phyloP scores from a whole-genome alignment of 2,797 vertebrate species.

The Pseudotriccus pelzelni region DNA sequence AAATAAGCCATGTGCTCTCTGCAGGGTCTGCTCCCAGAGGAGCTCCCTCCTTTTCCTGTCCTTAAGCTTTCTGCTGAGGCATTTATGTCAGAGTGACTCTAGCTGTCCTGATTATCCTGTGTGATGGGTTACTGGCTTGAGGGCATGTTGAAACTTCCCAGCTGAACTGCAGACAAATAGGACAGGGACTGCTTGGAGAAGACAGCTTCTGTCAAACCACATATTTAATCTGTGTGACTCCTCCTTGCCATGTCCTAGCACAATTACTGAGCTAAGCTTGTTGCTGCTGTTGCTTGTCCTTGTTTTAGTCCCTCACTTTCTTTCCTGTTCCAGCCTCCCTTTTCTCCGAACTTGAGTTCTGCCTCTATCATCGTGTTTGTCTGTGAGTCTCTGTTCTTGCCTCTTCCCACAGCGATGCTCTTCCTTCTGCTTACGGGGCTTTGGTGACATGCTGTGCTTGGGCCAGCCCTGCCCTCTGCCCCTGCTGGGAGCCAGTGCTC shows the following conservation, averaged over 20 bases:
- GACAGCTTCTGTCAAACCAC: background rate
- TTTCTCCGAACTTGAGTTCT: background rate
- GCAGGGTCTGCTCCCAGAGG: background rate
- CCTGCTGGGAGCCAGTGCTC: background rate
- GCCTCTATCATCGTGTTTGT: fast-evolving
- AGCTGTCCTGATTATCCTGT: background rate
- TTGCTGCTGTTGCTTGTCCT: background rate
- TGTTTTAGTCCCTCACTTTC: background rate
- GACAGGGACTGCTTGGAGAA: background rate
- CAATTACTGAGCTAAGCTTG: background rate
- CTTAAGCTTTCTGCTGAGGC: background rate
- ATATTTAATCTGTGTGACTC: background rate
- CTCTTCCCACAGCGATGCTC: fast-evolving
- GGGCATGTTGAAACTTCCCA: background rate
- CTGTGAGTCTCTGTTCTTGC: background rate
- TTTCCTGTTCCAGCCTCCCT: background rate
- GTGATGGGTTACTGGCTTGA: background rate
- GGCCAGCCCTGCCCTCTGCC: background rate
- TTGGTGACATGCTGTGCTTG: background rate
- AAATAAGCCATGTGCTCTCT: background rate
- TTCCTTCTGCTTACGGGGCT: background rate
- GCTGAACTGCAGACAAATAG: background rate
- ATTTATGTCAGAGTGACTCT: background rate
- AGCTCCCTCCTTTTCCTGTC: background rate
- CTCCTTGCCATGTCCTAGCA: background rate